phyloP scores from a whole-genome alignment of 1,140 invertebrate genomes.

The Branchinecta lindahli region DNA sequence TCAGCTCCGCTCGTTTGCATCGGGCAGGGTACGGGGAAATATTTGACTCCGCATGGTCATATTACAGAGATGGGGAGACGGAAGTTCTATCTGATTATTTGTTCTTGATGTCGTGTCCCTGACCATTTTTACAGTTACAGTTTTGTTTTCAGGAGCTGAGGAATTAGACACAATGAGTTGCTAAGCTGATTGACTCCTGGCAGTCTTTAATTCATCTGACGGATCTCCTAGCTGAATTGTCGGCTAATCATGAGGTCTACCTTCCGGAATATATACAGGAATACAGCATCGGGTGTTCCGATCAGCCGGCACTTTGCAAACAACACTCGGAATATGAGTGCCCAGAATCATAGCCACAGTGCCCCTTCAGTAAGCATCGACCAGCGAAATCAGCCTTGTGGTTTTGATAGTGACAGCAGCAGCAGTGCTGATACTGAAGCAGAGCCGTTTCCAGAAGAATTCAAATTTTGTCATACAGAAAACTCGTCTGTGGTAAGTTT shows the following conservation, averaged over 20 bases:
- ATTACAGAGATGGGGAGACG: too few species aligned
- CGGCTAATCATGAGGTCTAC: not conserved
- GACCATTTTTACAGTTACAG: too few species aligned
- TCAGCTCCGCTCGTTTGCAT: too few species aligned
- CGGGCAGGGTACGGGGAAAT: too few species aligned
- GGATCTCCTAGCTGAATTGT: too few species aligned
- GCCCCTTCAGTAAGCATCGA: not conserved
- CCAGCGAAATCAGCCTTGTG: not conserved
- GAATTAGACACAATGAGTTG: too few species aligned
- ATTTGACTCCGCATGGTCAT: too few species aligned
- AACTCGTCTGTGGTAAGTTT: not conserved
- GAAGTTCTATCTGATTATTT: too few species aligned
- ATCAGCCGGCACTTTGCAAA: not conserved
- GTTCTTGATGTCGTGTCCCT: too few species aligned
- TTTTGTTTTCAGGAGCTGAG: too few species aligned
- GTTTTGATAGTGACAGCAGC: not conserved
- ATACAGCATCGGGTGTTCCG: not conserved
- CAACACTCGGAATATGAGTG: not conserved
- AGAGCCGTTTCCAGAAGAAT: not conserved
- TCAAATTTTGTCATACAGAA: slow-evolving; percentile 1
- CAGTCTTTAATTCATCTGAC: too few species aligned
- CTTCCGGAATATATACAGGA: not conserved
- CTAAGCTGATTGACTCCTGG: too few species aligned
- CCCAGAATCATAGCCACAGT: not conserved
- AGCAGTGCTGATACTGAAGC: not conserved